Conservation (phyloP, 2,113 vertebrate genomes). For the Sturnus vulgaris region DNA sequence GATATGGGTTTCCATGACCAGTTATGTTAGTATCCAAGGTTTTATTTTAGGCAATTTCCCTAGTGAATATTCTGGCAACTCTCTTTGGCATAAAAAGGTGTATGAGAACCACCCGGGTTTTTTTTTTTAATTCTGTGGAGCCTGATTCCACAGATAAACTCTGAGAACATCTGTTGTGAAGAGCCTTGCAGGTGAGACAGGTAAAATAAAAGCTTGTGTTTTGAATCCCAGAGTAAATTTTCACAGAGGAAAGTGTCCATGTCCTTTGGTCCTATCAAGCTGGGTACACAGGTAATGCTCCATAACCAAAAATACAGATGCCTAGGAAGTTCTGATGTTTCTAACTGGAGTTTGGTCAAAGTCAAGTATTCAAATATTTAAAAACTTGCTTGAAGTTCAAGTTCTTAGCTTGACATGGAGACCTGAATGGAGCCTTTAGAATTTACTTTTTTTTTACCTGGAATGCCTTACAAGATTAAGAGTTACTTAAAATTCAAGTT, state of each 20-base stretch:
- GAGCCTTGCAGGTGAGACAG: not conserved
- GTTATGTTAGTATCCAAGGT: not conserved
- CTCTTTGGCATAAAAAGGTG: not conserved
- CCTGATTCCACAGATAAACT: not conserved
- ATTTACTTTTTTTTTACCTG: not conserved
- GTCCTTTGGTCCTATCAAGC: not conserved
- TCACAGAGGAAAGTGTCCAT: fast-evolving
- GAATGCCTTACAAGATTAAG: not conserved
- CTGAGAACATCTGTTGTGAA: not conserved
- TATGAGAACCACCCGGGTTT: not conserved
- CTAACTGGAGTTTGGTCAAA: not conserved
- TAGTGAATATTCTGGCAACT: not conserved
- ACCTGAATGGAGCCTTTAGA: not conserved
- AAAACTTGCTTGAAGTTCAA: not conserved
- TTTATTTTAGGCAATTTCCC: not conserved
- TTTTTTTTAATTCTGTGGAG: not conserved
- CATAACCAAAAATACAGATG: not conserved
- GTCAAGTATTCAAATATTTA: not conserved
- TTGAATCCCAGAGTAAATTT: not conserved
- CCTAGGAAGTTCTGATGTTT: not conserved
- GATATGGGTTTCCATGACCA: not conserved
- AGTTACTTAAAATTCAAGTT: not conserved
- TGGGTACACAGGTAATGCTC: not conserved
- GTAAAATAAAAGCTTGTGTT: not conserved
- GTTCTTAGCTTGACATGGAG: not conserved